Conservation (phyloP, 2,888 invertebrate genomes). For the Drosophila parthenogenetica region DNA sequence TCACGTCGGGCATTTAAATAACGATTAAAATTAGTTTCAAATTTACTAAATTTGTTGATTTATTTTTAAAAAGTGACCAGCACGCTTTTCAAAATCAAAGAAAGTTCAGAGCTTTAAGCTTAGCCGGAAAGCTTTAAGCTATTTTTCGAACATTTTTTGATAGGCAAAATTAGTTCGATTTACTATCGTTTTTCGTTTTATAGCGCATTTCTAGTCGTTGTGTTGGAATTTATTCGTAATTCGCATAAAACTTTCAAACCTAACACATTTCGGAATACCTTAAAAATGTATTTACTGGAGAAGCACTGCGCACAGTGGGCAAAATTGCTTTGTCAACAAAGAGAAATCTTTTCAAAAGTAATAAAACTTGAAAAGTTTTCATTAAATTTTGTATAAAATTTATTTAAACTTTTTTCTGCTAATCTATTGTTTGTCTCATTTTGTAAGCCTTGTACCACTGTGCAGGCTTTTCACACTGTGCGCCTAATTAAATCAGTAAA, state of each 20-base stretch:
- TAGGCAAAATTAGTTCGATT: too few relatives aligned
- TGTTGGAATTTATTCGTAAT: slow-evolving; percentile 16
- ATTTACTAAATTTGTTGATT: too few relatives aligned
- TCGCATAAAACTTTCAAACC: slow-evolving; percentile 3
- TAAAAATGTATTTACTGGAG: slow-evolving; percentile 59
- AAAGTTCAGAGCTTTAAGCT: too few relatives aligned
- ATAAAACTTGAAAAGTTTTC: neutral
- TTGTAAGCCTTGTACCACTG: slow-evolving; percentile 25
- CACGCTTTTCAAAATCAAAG: too few relatives aligned
- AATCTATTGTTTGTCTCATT: neutral
- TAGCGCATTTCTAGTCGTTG: slow-evolving; percentile 37
- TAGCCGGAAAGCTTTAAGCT: too few relatives aligned
- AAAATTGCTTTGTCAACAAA: neutral
- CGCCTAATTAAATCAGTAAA: slow-evolving; percentile 63
- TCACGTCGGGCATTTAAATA: too few relatives aligned
- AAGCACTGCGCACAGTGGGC: slow-evolving; percentile 47
- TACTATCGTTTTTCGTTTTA: too few relatives aligned
- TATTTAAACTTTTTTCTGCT: too few relatives aligned
- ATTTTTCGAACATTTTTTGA: too few relatives aligned
- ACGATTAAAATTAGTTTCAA: too few relatives aligned
- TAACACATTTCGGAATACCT: slow-evolving; percentile 25
- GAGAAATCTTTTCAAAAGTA: neutral
- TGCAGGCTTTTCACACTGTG: slow-evolving; percentile 49
- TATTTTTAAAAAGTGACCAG: too few relatives aligned
- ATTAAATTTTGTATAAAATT: too few relatives aligned